A percentile compares a stretch with the other conserved stretches of the same genome.
Conservation (phyloP, 2,888 invertebrate species). For the Drosophila percnosoma region DNA sequence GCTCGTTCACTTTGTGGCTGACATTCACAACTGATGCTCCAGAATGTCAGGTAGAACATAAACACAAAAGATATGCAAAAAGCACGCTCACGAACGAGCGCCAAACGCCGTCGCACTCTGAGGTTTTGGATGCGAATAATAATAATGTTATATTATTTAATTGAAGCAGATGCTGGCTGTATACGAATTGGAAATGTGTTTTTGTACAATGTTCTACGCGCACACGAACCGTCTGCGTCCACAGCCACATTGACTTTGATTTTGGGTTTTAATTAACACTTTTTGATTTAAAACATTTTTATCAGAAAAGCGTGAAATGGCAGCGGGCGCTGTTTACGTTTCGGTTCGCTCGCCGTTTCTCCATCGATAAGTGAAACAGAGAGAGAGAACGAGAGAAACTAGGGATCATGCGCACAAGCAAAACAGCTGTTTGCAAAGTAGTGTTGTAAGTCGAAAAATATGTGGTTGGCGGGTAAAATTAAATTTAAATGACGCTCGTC, state of each 20-base stretch:
- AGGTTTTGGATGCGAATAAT: conserved; percentile 29
- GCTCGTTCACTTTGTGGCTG: conserved; percentile 68
- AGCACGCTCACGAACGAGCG: conserved; percentile 63
- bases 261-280: conserved; percentile 77
- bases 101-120: conserved; percentile 51
- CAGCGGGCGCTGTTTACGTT: conserved; percentile 75
- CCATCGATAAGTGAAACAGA: conserved; percentile 20
- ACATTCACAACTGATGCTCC: conserved; percentile 73
- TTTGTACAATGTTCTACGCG: conserved; percentile 51
- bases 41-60: conserved; percentile 71
- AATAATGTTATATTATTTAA: conserved; percentile 31
- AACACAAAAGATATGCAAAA: conserved; percentile 68
- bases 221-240: conserved; percentile 69
- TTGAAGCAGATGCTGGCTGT: conserved; percentile 48
- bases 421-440: conserved; percentile 36
- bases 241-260: conserved; percentile 79
- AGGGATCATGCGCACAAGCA: conserved; percentile 49
- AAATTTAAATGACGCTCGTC: conserved; percentile 3
- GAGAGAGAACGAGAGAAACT: conserved; percentile 19
- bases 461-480: conserved; percentile 15
- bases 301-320: conserved; percentile 75
- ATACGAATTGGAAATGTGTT: conserved; percentile 23
- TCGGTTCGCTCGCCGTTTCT: conserved; percentile 51
- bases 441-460: conserved; percentile 28
- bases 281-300: conserved; percentile 79